Base-by-base conservation (phyloP, 2,113 vertebrate species). In the Steatornis caripensis region DNA sequence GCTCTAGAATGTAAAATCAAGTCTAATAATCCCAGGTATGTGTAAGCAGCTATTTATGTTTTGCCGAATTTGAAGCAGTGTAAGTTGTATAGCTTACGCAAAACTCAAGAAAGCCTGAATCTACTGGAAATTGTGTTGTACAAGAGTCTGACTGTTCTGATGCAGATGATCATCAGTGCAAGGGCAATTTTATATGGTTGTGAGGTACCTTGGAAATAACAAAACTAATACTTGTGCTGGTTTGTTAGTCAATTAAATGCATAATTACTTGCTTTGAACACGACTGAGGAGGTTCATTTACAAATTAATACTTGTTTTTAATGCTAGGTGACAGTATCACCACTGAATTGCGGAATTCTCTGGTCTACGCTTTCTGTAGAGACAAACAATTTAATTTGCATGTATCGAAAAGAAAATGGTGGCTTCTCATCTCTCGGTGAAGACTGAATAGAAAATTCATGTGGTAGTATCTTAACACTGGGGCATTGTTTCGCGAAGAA, bases 361-460 rank as follows among this genome's bases (percentile, higher is more conserved):
- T 7, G 78, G 72, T 71, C 93, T 82, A 78, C 46, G 7, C 80
- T 92, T 90, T 90, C 69, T 64, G 84, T 75, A 41, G 78, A 91
- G 93, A 91, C 71, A 45, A 88, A 87, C 48, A 88, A 89, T 87
- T 96, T 93, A 91, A 96, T 97, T 95, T 94, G 89, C 78, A 88
- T 94, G 74, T 87, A 94, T 95, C 22, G 12, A 54, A 82, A 92
- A 95, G 79, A 96, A 97, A 96, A 97, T 95, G 95, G 94, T 97
- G 88, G 89, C 87, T 87, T 89, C 74, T 92, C 64, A 39, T 82
- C 71, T 75, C 57, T 89, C 12, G 0, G 54, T 32, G 49, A 89
- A 91, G 90, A 55, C 91, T 65, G 84, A 92, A 61, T 55, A 89
- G 72, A 64, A 83, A 61, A 79, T 84, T 74, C 65, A 45, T 71